phyloP scores from a whole-genome alignment of 2,113 vertebrate genomes.

The Sturnus vulgaris region DNA sequence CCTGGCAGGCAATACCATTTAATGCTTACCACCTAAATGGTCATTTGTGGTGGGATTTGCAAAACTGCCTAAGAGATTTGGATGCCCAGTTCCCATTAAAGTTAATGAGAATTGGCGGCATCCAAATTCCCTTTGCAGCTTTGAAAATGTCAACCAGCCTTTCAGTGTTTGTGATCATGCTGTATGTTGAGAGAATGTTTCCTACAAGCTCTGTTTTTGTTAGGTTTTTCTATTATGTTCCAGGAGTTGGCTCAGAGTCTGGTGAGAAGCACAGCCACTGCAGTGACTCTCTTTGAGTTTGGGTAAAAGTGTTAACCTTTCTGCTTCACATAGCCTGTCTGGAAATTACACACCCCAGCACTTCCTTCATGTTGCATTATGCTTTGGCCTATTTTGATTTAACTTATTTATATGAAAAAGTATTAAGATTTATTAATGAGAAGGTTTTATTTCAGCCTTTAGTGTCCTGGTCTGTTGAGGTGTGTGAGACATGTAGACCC shows the following conservation, averaged over 20 bases:
- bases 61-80: constrained; percentile 59
- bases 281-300: constrained; percentile 1
- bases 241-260: background rate
- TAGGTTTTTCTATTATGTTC: constrained; percentile 8
- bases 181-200: constrained; percentile 41
- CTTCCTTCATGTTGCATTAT: background rate
- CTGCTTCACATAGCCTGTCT: background rate
- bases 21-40: constrained; percentile 48
- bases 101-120: constrained; percentile 61
- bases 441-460: background rate
- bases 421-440: background rate
- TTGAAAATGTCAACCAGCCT: constrained; percentile 59
- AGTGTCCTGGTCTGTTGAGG: background rate
- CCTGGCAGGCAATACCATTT: constrained; percentile 27
- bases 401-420: background rate
- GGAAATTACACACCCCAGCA: background rate
- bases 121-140: constrained; percentile 61
- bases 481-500: background rate
- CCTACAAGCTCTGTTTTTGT: constrained; percentile 41
- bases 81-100: constrained; percentile 60
- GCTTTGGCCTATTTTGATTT: background rate
- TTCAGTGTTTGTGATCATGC: constrained; percentile 53
- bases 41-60: constrained; percentile 61
- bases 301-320: background rate
- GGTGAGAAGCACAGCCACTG: background rate